Evolutionary conservation across 2,888 invertebrate genomes (phyloP).

Genomic region (Melinaea marsaeus): DNA sequence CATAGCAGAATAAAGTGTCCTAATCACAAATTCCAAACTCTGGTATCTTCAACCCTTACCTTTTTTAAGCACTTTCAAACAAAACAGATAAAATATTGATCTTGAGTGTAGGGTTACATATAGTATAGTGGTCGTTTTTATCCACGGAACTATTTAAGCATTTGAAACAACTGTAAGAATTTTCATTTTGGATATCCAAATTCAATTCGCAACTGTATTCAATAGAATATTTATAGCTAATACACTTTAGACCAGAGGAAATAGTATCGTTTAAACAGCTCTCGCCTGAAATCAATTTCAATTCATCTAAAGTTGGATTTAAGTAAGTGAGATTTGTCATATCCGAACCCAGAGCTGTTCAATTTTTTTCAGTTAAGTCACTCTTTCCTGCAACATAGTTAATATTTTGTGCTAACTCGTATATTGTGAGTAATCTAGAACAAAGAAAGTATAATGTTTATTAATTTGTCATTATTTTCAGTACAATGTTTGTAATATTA

Average conservation of each 20-base stretch:
- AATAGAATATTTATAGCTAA: conserved; percentile 36
- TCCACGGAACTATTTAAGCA: conserved; percentile 55
- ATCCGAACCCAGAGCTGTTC: conserved; percentile 36
- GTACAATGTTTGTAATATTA: not conserved
- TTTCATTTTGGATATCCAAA: conserved; percentile 69
- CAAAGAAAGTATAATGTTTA: conserved; percentile 12
- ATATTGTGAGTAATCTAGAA: conserved; percentile 19
- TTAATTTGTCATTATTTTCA: not conserved
- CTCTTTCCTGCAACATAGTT: conserved; percentile 22
- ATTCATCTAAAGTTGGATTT: conserved; percentile 54
- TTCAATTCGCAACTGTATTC: conserved; percentile 60
- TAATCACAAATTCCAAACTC: conserved; percentile 52
- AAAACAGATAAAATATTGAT: conserved; percentile 58
- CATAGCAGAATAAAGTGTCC: conserved; percentile 56
- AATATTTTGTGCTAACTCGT: not conserved
- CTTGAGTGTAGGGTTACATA: conserved; percentile 65
- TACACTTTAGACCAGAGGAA: conserved; percentile 53
- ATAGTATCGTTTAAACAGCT: conserved; percentile 47
- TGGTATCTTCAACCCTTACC: conserved; percentile 63
- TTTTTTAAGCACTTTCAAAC: conserved; percentile 66
- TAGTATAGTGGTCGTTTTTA: conserved; percentile 51
- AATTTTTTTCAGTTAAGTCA: conserved; percentile 24
- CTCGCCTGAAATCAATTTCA: conserved; percentile 46
- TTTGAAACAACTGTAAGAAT: conserved; percentile 59
- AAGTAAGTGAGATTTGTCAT: conserved; percentile 61